Conservation (phyloP, 2,113 vertebrate species). For the Serilophus lunatus region DNA sequence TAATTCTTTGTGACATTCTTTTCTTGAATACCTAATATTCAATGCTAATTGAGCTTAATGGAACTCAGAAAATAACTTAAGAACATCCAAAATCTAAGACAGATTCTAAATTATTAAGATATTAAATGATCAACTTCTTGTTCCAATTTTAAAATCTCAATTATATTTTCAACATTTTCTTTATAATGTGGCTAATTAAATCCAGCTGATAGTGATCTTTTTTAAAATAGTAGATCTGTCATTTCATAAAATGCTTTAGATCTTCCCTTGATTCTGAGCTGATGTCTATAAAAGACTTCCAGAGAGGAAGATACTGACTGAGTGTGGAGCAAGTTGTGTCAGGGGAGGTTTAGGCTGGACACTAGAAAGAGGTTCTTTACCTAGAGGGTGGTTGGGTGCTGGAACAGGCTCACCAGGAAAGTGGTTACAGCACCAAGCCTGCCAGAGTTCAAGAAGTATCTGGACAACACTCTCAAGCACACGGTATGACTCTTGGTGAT, state of each 20-base stretch:
- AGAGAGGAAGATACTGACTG: background rate
- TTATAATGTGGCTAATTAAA: constrained; percentile 27
- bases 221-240: background rate
- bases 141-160: constrained; percentile 8
- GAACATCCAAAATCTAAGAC: background rate
- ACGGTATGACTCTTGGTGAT: too few species aligned
- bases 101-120: constrained; percentile 34
- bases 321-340: background rate
- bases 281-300: background rate
- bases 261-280: background rate
- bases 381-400: too few species aligned
- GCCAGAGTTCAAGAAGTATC: too few species aligned
- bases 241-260: background rate
- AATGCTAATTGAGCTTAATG: background rate
- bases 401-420: too few species aligned
- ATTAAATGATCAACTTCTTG: constrained; percentile 14
- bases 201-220: background rate
- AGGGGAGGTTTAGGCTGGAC: too few species aligned
- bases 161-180: constrained; percentile 21
- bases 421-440: too few species aligned
- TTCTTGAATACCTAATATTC: background rate
- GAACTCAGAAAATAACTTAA: constrained; percentile 13
- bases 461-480: too few species aligned
- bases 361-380: too few species aligned
- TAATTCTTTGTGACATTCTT: background rate